These are phyloP conservation scores for Zosterops hypoxanthus DNA, from an alignment of 2,113 vertebrate genomes.

Conservation along the genomic window DNA sequence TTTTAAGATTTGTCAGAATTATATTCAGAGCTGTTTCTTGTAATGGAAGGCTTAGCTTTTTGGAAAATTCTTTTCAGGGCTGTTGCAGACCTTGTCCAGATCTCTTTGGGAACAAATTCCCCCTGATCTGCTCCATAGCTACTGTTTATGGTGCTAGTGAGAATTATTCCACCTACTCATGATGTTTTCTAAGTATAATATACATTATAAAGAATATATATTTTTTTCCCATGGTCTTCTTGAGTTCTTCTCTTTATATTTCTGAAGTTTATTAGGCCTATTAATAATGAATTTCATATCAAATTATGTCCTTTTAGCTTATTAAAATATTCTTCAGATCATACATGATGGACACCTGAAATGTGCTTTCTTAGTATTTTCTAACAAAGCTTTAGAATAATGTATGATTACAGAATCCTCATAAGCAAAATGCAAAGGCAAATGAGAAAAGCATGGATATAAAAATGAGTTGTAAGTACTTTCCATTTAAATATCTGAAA, in stretches of 20 bases:
- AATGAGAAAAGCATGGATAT: background rate
- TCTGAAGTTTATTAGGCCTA: background rate
- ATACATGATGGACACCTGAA: background rate
- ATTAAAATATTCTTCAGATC: slow-evolving; percentile 43
- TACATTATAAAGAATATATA: background rate
- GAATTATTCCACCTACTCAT: background rate
- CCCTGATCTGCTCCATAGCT: background rate
- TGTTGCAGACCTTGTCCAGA: background rate
- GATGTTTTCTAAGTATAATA: background rate
- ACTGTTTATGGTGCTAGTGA: background rate
- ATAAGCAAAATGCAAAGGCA: background rate
- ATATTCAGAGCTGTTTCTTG: background rate
- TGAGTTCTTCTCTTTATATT: background rate
- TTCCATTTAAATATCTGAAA: background rate
- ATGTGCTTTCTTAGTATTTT: background rate
- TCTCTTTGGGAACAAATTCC: background rate
- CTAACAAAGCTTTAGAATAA: slow-evolving; percentile 5
- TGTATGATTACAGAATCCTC: background rate
- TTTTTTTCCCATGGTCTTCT: background rate
- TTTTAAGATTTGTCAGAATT: background rate
- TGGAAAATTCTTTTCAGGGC: background rate
- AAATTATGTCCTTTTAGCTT: slow-evolving; percentile 5
- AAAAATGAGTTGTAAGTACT: background rate
- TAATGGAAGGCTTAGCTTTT: background rate
- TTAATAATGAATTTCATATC: background rate